Percentiles rank a stretch among this genome's conserved stretches.
Conservation (phyloP, 2,888 invertebrate species). For the Liposcelis brunnea region DNA sequence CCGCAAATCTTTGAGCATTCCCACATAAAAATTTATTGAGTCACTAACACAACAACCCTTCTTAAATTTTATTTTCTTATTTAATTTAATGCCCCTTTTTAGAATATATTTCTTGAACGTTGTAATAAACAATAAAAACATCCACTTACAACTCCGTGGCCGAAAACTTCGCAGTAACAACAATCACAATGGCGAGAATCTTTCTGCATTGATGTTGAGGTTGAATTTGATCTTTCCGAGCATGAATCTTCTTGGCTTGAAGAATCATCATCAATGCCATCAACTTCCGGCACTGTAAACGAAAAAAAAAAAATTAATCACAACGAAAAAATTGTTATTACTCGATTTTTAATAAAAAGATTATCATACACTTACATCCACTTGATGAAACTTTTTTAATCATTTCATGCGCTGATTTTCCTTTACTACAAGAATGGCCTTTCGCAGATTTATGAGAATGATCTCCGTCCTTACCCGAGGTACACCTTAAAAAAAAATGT, state of each 20-base stretch:
- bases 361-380: neutral
- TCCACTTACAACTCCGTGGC: constrained; percentile 41
- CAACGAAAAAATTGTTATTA: neutral
- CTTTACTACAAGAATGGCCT: neutral
- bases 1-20: no score
- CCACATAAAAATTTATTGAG: no score
- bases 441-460: neutral
- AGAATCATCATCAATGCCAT: constrained; percentile 16
- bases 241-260: constrained; percentile 23
- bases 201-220: constrained; percentile 25
- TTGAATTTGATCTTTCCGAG: constrained; percentile 30
- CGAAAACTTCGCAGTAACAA: constrained; percentile 67
- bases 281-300: constrained; percentile 11
- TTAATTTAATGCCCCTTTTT: no score
- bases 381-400: neutral
- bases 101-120: no score
- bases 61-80: no score
- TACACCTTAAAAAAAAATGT: constrained; percentile 5
- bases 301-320: neutral
- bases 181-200: constrained; percentile 45
- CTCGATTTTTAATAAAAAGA: neutral
- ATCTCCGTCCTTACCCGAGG: neutral
- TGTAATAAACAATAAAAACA: no score
- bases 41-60: no score
- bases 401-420: neutral